Base-by-base conservation (phyloP, 2,888 invertebrate genomes). In the Drosophila formosana region DNA sequence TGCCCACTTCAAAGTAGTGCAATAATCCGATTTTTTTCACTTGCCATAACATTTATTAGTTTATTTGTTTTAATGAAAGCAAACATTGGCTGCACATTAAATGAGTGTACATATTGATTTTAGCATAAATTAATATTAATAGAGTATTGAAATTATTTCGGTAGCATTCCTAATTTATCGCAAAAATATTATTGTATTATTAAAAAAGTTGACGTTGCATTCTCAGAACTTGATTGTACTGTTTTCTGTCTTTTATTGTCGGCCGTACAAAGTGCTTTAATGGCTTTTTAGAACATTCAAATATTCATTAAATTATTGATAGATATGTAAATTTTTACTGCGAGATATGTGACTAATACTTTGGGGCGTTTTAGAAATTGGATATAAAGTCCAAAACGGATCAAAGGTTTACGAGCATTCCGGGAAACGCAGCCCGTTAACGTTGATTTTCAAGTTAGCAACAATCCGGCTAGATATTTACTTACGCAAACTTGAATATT, bases 221-320 rank as follows among this genome's bases (percentile, higher is more conserved):
- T 30, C 47, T 47, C 47, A 30, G 47, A 47, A 41, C 39, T 41
- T 41, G 39, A 8, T 41, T 13, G 3, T 7, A 41, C 13, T 18
- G 26, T 13, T 46, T n/a, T 46, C 28, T 26, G 7, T 1, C 7
- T 13, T 46, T 13, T 46, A 46, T 46, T 26, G 7, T n/a, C 28
- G 46, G 3, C 25, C 26, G 7, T 46, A n/a, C 26, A 28, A 46
- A 46, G 46, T 46, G 26, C 7, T 26, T 26, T 26, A 46, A 46
- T 46, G 11, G 13, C n/a, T 46, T n/a, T 30, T 4, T 30, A 30
- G n/a, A 47, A 47, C 13, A 47, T 4, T 18, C 28, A 30, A 47
- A 41, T 41, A 18, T 18, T 41, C 18, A 41, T 41, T 13, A 41
- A 41, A 47, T 47, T 28, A 13, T 4, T 30, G 28, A 47, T 13